A percentile compares a stretch with the other conserved stretches of the same genome.
Conservation (phyloP, 2,888 invertebrate species). For the Orthosia incerta region DNA sequence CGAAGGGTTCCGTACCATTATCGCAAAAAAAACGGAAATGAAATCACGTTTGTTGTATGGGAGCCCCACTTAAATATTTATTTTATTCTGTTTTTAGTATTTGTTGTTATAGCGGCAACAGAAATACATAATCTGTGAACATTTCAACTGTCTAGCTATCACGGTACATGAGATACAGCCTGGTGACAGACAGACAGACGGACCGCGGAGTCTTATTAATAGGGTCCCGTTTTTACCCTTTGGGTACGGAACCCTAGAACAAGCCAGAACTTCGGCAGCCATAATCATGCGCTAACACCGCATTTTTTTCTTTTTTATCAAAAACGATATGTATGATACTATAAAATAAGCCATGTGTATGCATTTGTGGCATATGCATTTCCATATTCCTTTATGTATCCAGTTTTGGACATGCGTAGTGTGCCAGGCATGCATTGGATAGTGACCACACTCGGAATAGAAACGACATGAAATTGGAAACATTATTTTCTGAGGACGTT, state of each 20-base stretch:
- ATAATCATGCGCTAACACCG: not conserved
- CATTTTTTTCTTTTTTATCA: not conserved
- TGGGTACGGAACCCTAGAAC: too few relatives aligned
- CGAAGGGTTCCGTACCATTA: too few relatives aligned
- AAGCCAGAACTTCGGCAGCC: slow-evolving; percentile 1
- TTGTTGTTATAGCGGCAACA: not conserved
- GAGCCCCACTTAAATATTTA: too few relatives aligned
- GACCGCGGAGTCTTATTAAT: too few relatives aligned
- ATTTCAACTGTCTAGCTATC: too few relatives aligned
- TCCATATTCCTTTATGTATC: slow-evolving; percentile 33
- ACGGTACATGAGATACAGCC: too few relatives aligned
- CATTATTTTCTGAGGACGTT: slow-evolving; percentile 13
- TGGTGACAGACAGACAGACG: too few relatives aligned
- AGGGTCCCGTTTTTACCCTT: too few relatives aligned
- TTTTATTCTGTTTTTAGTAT: too few relatives aligned
- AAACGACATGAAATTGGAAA: slow-evolving; percentile 42
- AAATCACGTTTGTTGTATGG: too few relatives aligned
- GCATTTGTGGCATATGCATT: slow-evolving; percentile 39
- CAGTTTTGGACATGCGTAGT: slow-evolving; percentile 49
- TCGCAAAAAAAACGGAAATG: too few relatives aligned
- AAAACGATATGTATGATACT: too few relatives aligned
- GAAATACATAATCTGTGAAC: not conserved
- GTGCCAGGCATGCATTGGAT: slow-evolving; percentile 20
- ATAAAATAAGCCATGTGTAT: slow-evolving; percentile 34
- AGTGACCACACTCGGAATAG: slow-evolving; percentile 10